phyloP scores from a whole-genome alignment of 2,797 vertebrate genomes.

The Pristis pectinata region DNA sequence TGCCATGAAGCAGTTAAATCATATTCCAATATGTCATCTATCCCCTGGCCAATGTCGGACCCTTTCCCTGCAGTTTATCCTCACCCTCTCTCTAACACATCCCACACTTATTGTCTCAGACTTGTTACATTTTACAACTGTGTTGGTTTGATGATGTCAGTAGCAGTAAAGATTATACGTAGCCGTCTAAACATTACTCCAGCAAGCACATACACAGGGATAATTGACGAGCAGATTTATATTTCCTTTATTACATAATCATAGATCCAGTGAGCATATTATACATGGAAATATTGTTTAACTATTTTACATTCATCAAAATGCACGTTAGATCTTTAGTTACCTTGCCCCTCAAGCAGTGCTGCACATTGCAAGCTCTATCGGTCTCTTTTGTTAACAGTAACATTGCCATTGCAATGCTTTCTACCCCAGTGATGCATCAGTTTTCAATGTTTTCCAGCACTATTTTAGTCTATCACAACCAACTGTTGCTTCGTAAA shows the following conservation, averaged over 20 bases:
- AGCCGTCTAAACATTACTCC: neutral
- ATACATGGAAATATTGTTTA: neutral
- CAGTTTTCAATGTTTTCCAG: neutral
- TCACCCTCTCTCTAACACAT: too few relatives aligned
- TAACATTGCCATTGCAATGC: neutral
- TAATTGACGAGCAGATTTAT: neutral
- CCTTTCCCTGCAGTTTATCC: neutral
- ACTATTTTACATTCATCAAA: neutral
- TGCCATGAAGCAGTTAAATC: neutral
- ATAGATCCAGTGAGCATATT: constrained; percentile 6
- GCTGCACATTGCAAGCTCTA: neutral
- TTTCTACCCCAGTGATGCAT: too few relatives aligned
- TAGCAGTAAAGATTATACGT: neutral
- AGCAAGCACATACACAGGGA: neutral
- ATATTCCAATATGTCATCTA: too few relatives aligned
- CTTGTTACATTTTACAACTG: neutral
- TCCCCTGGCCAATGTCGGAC: too few relatives aligned
- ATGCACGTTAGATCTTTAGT: neutral
- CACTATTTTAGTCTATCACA: neutral
- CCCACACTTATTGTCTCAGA: neutral
- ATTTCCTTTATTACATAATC: neutral
- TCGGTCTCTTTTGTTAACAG: neutral
- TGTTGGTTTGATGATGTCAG: neutral
- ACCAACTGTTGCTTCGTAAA: neutral
- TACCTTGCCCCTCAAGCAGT: neutral